Evolutionary conservation across 1,140 invertebrate species (phyloP).

Genomic region (Nebria ingens): DNA sequence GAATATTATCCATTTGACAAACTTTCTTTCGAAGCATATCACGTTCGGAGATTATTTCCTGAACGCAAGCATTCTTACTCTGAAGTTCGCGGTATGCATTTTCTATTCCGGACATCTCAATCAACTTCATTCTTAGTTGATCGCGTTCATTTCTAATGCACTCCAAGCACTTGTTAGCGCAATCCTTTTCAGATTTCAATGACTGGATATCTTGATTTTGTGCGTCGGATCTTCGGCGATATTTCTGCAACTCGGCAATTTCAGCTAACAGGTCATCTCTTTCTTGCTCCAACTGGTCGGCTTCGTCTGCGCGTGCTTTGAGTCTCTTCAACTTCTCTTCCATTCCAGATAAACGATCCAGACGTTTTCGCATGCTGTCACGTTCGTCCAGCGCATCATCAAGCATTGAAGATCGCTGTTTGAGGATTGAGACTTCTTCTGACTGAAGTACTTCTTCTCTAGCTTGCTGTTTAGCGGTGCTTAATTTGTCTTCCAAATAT

Average conservation of each 20-base stretch:
- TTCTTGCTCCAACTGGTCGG: constrained; percentile 21
- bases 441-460: background rate
- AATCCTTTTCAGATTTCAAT: constrained; percentile 15
- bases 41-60: constrained; percentile 8
- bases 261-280: constrained; percentile 9
- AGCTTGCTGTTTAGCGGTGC: constrained; percentile 6
- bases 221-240: constrained; percentile 13
- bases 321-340: constrained; percentile 21
- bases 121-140: background rate
- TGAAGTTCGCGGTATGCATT: background rate
- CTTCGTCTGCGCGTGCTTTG: constrained; percentile 21
- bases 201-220: constrained; percentile 18
- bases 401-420: constrained; percentile 12
- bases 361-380: constrained; percentile 11
- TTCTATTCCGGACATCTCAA: background rate
- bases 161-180: constrained; percentile 15
- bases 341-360: constrained; percentile 19
- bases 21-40: constrained; percentile 10
- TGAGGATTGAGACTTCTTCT: constrained; percentile 8
- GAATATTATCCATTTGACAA: constrained; percentile 10
- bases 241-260: constrained; percentile 7
- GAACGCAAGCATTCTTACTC: background rate
- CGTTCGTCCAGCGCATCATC: constrained; percentile 14
- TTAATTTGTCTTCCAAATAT: constrained; percentile 4
- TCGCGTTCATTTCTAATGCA: background rate